phyloP scores from a whole-genome alignment of 2,113 vertebrate genomes.

The Craseonycteris thonglongyai region DNA sequence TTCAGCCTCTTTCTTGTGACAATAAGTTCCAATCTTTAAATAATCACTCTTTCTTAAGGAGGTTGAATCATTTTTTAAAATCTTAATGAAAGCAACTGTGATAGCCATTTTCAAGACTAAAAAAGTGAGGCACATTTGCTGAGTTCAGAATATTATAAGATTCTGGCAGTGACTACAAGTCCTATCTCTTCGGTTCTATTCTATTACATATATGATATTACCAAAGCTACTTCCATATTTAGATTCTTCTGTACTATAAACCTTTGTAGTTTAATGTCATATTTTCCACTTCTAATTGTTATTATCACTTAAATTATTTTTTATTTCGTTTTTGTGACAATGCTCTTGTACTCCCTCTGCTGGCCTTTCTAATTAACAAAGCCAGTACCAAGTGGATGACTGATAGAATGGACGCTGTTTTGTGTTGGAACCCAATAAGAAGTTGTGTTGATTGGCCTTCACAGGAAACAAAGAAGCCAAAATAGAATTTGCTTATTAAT shows the following conservation, averaged over 20 bases:
- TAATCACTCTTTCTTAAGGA: not conserved
- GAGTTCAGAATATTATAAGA: not conserved
- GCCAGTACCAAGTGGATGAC: not conserved
- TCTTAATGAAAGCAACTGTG: not conserved
- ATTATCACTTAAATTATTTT: not conserved
- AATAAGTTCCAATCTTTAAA: not conserved
- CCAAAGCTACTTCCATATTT: not conserved
- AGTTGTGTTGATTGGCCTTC: not conserved
- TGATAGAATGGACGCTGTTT: too few species aligned
- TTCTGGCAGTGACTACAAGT: not conserved
- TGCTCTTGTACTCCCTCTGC: conserved; percentile 71
- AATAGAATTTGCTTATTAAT: not conserved
- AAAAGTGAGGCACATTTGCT: not conserved
- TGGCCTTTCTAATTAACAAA: conserved; percentile 63
- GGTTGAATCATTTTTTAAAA: not conserved
- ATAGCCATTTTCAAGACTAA: not conserved
- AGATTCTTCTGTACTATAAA: not conserved
- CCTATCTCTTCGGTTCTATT: not conserved
- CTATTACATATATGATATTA: not conserved
- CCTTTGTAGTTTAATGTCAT: not conserved
- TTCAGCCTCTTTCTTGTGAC: not conserved
- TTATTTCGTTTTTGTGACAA: not conserved
- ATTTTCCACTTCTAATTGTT: not conserved
- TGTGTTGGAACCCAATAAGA: not conserved
- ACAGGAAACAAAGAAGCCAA: not conserved